phyloP scores from a whole-genome alignment of 2,888 invertebrate species.

The Lasius fuliginosus region DNA sequence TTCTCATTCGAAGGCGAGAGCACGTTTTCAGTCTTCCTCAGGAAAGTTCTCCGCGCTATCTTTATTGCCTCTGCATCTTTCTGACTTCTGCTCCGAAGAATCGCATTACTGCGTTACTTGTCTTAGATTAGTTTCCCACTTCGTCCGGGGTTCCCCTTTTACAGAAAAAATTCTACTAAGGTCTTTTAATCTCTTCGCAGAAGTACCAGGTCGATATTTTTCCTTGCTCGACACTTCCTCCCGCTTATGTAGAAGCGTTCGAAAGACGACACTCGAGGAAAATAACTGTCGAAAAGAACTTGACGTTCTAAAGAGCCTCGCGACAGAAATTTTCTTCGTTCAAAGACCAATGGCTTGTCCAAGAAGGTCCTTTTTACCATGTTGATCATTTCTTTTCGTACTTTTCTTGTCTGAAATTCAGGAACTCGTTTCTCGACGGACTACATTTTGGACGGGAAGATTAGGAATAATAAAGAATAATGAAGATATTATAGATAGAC shows the following conservation, averaged over 20 bases:
- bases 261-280: conserved; percentile 48
- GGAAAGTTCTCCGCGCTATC: conserved; percentile 61
- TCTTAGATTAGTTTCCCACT: conserved; percentile 55
- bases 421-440: conserved; percentile 34
- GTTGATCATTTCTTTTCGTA: conserved; percentile 52
- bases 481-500: neutral
- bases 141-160: conserved; percentile 12
- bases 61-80: conserved; percentile 56
- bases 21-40: conserved; percentile 58
- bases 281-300: conserved; percentile 46
- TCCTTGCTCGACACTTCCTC: conserved; percentile 20
- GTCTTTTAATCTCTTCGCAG: conserved; percentile 49
- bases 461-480: neutral
- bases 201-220: conserved; percentile 57
- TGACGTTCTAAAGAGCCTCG: conserved; percentile 30
- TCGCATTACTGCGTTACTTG: conserved; percentile 57
- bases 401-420: conserved; percentile 47
- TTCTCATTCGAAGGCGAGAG: conserved; percentile 57
- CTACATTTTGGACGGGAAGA: neutral
- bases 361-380: conserved; percentile 45
- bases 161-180: conserved; percentile 43
- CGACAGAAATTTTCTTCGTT: conserved; percentile 52
- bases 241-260: conserved; percentile 48
- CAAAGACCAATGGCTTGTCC: conserved; percentile 43
- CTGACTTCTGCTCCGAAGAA: conserved; percentile 45